A percentile compares a stretch with the other conserved stretches of the same genome.
Evolutionary conservation across 2,797 vertebrate genomes (phyloP).

Genomic region (Betta splendens): DNA sequence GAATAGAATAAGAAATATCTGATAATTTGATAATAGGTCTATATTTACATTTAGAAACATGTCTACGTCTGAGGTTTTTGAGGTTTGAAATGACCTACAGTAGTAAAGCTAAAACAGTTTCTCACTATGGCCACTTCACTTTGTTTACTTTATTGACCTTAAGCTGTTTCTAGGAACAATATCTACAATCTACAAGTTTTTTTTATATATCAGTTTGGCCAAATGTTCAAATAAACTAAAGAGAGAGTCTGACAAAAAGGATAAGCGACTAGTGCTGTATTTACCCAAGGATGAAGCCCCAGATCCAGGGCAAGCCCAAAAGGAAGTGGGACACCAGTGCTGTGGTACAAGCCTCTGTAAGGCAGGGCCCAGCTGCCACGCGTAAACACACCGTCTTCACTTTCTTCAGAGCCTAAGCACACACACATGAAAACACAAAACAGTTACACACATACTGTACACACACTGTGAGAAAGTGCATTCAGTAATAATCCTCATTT

Average conservation of each 20-base stretch:
- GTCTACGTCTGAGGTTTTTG: neutral
- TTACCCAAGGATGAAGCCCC: constrained; percentile 97
- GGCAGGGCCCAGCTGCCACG: constrained; percentile 87
- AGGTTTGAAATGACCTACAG: too few species aligned
- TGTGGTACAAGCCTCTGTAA: constrained; percentile 82
- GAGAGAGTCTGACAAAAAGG: neutral
- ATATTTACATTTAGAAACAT: too few species aligned
- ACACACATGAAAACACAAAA: constrained; percentile 16
- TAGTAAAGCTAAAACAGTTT: too few species aligned
- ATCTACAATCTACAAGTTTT: too few species aligned
- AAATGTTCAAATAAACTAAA: too few species aligned
- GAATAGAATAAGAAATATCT: too few species aligned
- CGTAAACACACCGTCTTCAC: constrained; percentile 90
- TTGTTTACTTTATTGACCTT: neutral
- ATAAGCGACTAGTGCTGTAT: neutral
- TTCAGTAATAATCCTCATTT: too few species aligned
- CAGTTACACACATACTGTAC: too few species aligned
- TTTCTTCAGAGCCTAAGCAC: constrained; percentile 89
- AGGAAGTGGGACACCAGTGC: constrained; percentile 89
- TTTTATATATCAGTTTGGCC: too few species aligned
- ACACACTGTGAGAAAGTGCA: too few species aligned
- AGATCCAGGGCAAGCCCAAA: constrained; percentile 90
- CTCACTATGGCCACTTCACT: too few species aligned
- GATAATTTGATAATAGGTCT: too few species aligned
- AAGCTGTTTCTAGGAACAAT: neutral